Conservation (phyloP, 1,140 invertebrate genomes). For the Aricia agestis region DNA sequence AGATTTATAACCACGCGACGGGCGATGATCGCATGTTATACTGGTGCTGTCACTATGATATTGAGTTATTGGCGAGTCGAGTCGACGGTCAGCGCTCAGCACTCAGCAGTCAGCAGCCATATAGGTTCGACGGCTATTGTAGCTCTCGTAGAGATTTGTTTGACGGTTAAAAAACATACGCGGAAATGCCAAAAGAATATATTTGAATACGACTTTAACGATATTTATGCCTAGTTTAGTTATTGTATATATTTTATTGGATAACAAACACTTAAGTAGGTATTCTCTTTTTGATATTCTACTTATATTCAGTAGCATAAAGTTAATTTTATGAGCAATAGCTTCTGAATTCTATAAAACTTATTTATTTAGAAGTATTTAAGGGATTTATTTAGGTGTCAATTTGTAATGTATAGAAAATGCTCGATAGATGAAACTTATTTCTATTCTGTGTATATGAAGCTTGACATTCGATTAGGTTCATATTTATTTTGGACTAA, state of each 20-base stretch:
- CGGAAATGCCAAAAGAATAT: slow-evolving; percentile 13
- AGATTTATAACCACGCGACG: neutral
- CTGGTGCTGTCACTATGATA: neutral
- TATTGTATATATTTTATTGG: slow-evolving; percentile 8
- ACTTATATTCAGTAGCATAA: neutral
- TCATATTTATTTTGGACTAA: neutral
- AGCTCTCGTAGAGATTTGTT: slow-evolving; percentile 5
- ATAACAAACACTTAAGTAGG: neutral
- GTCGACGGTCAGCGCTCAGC: too few relatives aligned
- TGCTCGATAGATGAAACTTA: neutral
- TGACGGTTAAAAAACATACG: neutral
- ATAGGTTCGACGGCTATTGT: neutral
- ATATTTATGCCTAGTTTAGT: slow-evolving; percentile 13
- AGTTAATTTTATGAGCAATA: slow-evolving; percentile 1
- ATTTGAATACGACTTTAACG: neutral
- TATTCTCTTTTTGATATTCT: slow-evolving; percentile 5
- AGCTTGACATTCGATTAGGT: neutral
- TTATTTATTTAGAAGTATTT: slow-evolving; percentile 5
- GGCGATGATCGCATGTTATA: neutral
- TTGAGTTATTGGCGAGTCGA: neutral
- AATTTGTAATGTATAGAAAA: slow-evolving; percentile 1
- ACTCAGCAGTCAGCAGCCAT: slow-evolving; percentile 15
- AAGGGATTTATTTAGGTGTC: neutral
- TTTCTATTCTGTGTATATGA: neutral
- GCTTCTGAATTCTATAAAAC: neutral